These are phyloP conservation scores for Amphipyra berbera DNA, from an alignment of 2,888 invertebrate genomes.

Conservation along the genomic window DNA sequence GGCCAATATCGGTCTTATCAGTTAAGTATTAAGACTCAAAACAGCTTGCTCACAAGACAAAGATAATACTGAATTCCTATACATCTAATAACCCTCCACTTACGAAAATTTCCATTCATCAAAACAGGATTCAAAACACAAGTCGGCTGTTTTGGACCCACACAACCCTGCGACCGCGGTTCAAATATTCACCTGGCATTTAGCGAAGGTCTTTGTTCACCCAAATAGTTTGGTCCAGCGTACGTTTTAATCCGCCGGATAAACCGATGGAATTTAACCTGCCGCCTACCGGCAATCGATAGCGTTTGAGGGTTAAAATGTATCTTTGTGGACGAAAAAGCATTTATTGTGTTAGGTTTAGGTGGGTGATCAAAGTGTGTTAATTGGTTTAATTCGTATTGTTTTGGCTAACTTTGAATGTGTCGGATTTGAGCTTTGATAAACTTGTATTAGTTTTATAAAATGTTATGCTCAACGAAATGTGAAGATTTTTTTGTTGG, in stretches of 20 bases:
- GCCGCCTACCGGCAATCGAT: slow-evolving; percentile 41
- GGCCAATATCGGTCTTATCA: too few species aligned
- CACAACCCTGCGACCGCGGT: slow-evolving; percentile 29
- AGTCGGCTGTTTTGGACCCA: slow-evolving; percentile 18
- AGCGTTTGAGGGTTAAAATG: slow-evolving; percentile 46
- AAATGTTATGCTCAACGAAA: too few species aligned
- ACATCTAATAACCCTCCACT: neutral
- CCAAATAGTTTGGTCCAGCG: slow-evolving; percentile 59
- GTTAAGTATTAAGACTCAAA: too few species aligned
- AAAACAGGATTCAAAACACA: neutral
- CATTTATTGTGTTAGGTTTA: slow-evolving; percentile 30
- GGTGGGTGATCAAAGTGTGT: neutral
- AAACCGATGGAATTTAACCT: slow-evolving; percentile 60
- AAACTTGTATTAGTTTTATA: too few species aligned
- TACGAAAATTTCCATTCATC: slow-evolving; percentile 11
- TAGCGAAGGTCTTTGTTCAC: slow-evolving; percentile 57
- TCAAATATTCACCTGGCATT: slow-evolving; percentile 61
- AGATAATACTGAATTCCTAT: too few species aligned
- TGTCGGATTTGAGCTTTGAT: too few species aligned
- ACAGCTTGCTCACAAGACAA: too few species aligned
- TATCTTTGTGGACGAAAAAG: slow-evolving; percentile 43
- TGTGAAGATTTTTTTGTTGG: too few species aligned
- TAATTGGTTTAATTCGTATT: too few species aligned
- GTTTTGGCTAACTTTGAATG: too few species aligned
- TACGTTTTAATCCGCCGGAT: slow-evolving; percentile 57